Evolutionary conservation across 2,113 vertebrate species (phyloP).

Genomic region (Saguinus imperator): DNA sequence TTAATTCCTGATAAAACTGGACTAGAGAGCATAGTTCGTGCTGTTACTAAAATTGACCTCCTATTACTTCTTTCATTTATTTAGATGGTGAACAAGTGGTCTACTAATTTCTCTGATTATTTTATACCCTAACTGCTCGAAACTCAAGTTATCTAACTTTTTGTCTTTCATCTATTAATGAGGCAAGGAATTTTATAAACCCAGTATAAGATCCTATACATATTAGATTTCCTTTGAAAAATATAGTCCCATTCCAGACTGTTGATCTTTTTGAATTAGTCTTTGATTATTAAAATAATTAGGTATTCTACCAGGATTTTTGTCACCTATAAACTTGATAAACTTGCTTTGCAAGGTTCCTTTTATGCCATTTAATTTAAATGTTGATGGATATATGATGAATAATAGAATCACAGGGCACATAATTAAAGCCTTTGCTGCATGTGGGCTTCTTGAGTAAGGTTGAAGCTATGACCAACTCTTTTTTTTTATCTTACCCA

Average conservation of each 20-base stretch:
- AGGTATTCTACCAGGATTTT: not conserved
- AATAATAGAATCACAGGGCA: not conserved
- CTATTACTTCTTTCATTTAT: not conserved
- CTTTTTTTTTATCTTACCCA: fast-evolving
- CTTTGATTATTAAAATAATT: not conserved
- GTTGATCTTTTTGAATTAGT: not conserved
- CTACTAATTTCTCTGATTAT: not conserved
- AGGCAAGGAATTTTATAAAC: conserved; percentile 7
- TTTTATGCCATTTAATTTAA: not conserved
- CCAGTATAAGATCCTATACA: not conserved
- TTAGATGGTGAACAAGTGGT: not conserved
- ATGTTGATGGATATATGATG: not conserved
- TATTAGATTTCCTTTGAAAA: not conserved
- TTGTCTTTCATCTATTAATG: not conserved
- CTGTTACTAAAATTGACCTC: not conserved
- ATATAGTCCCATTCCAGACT: not conserved
- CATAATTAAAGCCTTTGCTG: not conserved
- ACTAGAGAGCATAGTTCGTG: not conserved
- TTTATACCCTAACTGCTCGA: not conserved
- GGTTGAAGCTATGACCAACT: not conserved
- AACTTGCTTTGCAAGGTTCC: not conserved
- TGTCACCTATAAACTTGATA: not conserved
- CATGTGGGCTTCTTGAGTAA: not conserved
- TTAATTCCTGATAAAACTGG: not conserved
- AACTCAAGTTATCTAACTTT: not conserved